Percentiles rank a stretch among this genome's conserved stretches.
Evolutionary conservation across 1,140 invertebrate species (phyloP).

Genomic region (Magallana gigas): DNA sequence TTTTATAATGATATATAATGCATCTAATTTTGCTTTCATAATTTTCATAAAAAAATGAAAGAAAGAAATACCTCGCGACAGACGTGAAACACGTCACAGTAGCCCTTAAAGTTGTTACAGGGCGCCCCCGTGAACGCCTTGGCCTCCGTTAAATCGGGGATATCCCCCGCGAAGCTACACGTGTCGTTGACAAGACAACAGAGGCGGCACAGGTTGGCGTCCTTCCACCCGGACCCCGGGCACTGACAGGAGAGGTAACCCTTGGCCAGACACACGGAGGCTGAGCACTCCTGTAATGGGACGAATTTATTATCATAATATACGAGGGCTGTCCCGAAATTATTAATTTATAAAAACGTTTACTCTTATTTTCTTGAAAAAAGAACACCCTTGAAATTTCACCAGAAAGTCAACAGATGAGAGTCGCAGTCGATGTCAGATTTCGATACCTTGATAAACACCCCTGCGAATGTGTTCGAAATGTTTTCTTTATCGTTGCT

Average conservation of each 20-base stretch:
- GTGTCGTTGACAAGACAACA: constrained; percentile 60
- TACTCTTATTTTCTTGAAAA: too few species aligned
- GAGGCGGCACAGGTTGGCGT: constrained; percentile 61
- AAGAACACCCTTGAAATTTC: too few species aligned
- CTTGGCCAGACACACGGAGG: constrained; percentile 96
- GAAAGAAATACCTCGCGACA: constrained; percentile 81
- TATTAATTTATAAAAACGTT: too few species aligned
- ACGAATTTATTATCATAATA: too few species aligned
- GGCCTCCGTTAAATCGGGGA: constrained; percentile 48
- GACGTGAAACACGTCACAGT: constrained; percentile 98
- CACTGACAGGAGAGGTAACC: constrained; percentile 91
- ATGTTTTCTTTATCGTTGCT: too few species aligned
- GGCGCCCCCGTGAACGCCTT: constrained; percentile 88
- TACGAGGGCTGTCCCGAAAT: too few species aligned
- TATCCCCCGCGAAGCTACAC: constrained; percentile 39
- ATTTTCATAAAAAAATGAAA: neutral
- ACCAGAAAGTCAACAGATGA: too few species aligned
- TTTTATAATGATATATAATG: neutral
- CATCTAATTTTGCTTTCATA: neutral
- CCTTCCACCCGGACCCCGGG: constrained; percentile 59
- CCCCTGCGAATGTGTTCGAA: too few species aligned
- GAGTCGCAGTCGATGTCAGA: too few species aligned
- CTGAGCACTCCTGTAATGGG: constrained; percentile 86
- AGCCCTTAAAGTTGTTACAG: constrained; percentile 95
- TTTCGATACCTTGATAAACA: too few species aligned